Evolutionary conservation across 2,113 vertebrate species (phyloP).

Genomic region (Coracopsis vasa): DNA sequence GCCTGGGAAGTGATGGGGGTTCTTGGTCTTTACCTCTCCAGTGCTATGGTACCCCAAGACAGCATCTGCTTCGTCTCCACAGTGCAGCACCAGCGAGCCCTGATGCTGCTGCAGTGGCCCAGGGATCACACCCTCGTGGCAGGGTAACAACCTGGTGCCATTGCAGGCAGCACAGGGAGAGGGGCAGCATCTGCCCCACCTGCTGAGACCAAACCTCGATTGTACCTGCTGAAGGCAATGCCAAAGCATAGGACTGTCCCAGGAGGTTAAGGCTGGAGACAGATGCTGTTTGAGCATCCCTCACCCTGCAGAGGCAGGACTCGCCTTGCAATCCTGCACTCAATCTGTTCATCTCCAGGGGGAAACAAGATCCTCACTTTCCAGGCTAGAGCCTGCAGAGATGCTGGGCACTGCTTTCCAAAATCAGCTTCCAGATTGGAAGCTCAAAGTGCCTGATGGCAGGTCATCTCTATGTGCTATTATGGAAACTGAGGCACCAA

Average conservation of each 20-base stretch:
- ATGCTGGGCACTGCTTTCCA: background rate
- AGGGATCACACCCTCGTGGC: accelerated
- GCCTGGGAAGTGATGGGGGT: accelerated
- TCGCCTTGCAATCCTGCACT: accelerated
- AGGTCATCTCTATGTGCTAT: background rate
- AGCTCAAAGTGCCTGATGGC: background rate
- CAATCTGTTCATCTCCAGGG: background rate
- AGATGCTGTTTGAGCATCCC: background rate
- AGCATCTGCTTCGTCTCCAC: accelerated
- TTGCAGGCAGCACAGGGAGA: background rate
- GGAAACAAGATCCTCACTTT: background rate
- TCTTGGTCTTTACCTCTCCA: background rate
- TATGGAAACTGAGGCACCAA: background rate
- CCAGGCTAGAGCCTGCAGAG: background rate
- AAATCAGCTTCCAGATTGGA: background rate
- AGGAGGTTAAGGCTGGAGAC: background rate
- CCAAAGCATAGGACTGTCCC: accelerated
- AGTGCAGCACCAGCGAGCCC: accelerated
- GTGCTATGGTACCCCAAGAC: accelerated
- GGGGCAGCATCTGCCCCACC: accelerated
- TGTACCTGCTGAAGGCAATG: accelerated
- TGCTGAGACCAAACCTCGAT: accelerated
- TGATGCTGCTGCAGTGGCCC: background rate
- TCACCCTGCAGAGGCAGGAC: background rate
- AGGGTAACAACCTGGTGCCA: background rate